Base-by-base conservation (phyloP, 1,140 invertebrate species). In the Psix sp. region DNA sequence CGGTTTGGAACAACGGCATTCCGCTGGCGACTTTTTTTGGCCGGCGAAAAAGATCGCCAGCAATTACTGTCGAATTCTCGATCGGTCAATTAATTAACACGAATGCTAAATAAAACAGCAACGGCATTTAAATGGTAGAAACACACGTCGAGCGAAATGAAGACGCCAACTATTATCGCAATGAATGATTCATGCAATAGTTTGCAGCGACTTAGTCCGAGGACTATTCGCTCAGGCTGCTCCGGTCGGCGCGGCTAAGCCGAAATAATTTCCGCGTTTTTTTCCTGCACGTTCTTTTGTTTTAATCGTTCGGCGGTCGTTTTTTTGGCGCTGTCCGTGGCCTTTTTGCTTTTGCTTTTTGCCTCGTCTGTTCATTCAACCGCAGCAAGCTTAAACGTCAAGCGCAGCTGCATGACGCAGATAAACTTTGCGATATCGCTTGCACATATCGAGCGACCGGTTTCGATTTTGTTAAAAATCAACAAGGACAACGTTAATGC, bases 361-460 rank as follows among this genome's bases (percentile, higher is more conserved):
- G 49, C 57, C 36, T 62, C 60, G 66, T 76, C 65, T 72, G 74
- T 70, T 67, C 74, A 63, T 71, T 76, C 74, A 71, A 71, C 66
- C 73, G 66, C 73, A 66, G 60, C 65, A 60, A 70, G 66, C 66
- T 76, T 67, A 76, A 76, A 76, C 60, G 66, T 67, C 73, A 71
- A 76, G 73, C 66, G 65, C 73, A 75, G 73, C 66, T 75, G 66
- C 66, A 75, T 70, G 73, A 75, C 73, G 73, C 65, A 70, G 73
- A 75, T 75, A 65, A 75, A 75, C 73, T 75, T 70, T 75, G 60
- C 73, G 66, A 75, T 75, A 75, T 75, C 73, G 65, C 66, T 66
- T 66, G 73, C 65, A 66, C 73, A 66, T 70, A 75, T 75, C 66
- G 42, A 66, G 59, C 66, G 65, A 70, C 66, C 65, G 66, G 60